phyloP scores from a whole-genome alignment of 2,113 vertebrate species.

The Ciconia boyciana region DNA sequence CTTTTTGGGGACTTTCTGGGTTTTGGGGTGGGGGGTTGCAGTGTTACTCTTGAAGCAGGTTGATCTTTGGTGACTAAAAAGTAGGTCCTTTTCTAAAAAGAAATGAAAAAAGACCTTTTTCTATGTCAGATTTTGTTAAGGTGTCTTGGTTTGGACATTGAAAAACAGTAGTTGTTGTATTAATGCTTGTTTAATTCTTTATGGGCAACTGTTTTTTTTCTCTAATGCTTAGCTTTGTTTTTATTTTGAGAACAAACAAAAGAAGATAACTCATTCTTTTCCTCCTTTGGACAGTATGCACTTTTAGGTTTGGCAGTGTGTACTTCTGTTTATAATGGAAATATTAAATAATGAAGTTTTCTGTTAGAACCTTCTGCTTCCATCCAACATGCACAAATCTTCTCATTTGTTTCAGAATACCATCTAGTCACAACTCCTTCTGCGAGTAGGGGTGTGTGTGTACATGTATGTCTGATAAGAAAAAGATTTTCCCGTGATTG shows the following conservation, averaged over 20 bases:
- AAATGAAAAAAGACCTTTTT: neutral
- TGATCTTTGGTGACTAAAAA: neutral
- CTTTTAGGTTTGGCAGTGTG: neutral
- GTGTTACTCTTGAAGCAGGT: neutral
- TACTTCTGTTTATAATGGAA: neutral
- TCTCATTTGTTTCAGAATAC: neutral
- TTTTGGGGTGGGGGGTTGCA: neutral
- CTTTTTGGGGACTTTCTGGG: neutral
- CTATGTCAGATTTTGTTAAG: neutral
- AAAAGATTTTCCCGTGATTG: neutral
- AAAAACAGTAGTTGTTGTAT: neutral
- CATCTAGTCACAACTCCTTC: neutral
- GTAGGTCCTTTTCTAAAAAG: neutral
- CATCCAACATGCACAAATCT: neutral
- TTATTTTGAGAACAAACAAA: neutral
- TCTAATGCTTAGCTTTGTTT: neutral
- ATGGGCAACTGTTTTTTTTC: neutral
- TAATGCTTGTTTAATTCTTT: neutral
- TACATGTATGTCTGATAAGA: neutral
- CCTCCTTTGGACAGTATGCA: neutral
- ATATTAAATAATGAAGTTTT: neutral
- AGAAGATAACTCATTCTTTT: neutral
- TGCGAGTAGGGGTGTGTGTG: accelerated
- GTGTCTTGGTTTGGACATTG: neutral
- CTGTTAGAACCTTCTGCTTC: neutral